Evolutionary conservation across 2,888 invertebrate species (phyloP), one percentile per base, ranked within the genome.

Genomic region (Eristalinus sepulchralis): DNA sequence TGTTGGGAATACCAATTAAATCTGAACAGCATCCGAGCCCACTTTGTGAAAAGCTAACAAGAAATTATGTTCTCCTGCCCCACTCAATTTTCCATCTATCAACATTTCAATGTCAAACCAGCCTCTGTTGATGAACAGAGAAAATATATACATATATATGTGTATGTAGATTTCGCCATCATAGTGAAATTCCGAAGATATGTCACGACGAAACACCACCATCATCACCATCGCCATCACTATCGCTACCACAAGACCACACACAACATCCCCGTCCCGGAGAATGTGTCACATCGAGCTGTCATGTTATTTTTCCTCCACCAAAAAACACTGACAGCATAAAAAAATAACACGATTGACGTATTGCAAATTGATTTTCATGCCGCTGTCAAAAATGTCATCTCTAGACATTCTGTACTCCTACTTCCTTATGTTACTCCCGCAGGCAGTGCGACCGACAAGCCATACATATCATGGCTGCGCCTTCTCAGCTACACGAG

Each of bases 321-420:
- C 47, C 47, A 17, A 67, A 87, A 80, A 66, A 78, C 66, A 73
- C 75, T 76, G 80, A 73, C 83, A 82, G 83, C 70, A 53, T 36
- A 10, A 68, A 36, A 62, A 75, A 77, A 79, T 76, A 88, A 80
- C 71, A 86, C 89, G 90, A 90, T 90, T 90, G 90, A 90, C 90
- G 89, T 89, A 89, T 90, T 90, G 90, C 90, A 90, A 90, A 90
- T 90, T 90, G 90, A 90, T 90, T 90, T 90, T 90, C 90, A 90
- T 90, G 90, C 89, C 89, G 89, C 89, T 90, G 89, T 90, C 90
- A 90, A 89, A 90, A 90, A 86, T 88, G 88, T 88, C 88, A 88
- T 88, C 77, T 80, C 75, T 75, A 83, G 78, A 83, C 78, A 60
- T 68, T 75, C 75, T 75, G 77, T 81, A 53, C 64, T 82, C 63